Base-by-base conservation (phyloP, 1,140 invertebrate species). In the Harlomillsia oculata region DNA sequence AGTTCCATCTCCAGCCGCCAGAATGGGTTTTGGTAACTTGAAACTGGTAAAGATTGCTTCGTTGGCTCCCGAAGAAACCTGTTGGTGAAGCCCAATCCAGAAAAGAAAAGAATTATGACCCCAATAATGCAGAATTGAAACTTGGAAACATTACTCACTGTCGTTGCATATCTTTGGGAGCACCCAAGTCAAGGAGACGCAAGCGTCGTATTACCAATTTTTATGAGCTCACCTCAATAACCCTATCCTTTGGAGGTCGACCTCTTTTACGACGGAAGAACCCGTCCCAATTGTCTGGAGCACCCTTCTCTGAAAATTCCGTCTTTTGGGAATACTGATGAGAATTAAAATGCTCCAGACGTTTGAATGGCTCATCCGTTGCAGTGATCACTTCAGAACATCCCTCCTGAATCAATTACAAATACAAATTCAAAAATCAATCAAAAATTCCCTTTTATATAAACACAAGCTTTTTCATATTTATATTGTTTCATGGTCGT, bases 1-100 rank as follows among this genome's bases (percentile, higher is more conserved):
- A 14, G 20, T 36, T 44, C 30, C 49, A 18, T 53, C 53, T 21
- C 28, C 49, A 48, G 14, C 29, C 37, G 49, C 56, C 41, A 50
- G 62, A 40, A 62, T 60, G 39, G 70, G 68, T 73, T 91, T 89
- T 18, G 89, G 88, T 52, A 93, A 74, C 70, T 93, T 93, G 69
- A 92, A 93, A 64, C 87, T 90, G 23, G 89, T 91, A 69, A 92
- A 93, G 62, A 93, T 91, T 6, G 89, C 89, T 72, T 92, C 87
- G 6, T 65, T 63, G 2, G 52, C 32, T 49, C 63, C 65, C 14
- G 56, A 59, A 11, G 59, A 62, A 14, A 59, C 57, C 58, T 55
- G 28, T 45, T n/a, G 6, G 20, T 45, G 14, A 8, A 39, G 21
- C 20, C 8, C 11, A 8, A 39, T n/a, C 28, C 45, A 28, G 36